A percentile compares a stretch with the other conserved stretches of the same genome.
Evolutionary conservation across 2,797 vertebrate genomes (phyloP).

Genomic region (Mormyrops attenuatus): DNA sequence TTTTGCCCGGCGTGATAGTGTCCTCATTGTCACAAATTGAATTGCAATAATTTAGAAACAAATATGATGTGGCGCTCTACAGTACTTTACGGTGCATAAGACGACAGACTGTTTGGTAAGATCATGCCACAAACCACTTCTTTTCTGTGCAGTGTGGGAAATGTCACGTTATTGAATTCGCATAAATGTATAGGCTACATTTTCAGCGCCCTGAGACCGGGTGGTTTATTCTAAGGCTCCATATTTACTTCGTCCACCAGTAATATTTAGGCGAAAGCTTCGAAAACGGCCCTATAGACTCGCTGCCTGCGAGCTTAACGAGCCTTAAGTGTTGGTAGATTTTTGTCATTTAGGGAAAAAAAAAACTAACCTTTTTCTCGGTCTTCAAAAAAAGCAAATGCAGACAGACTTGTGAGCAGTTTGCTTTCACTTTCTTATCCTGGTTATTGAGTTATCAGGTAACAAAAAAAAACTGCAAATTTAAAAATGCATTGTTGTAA

Average conservation of each 20-base stretch:
- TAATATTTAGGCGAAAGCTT: background rate
- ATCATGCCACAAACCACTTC: background rate
- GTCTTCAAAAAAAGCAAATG: conserved; percentile 19
- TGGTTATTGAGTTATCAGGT: conserved; percentile 32
- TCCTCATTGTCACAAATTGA: background rate
- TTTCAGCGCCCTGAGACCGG: background rate
- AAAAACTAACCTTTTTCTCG: conserved; percentile 20
- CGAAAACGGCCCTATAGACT: conserved; percentile 30
- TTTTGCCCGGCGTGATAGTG: background rate
- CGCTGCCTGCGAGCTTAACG: conserved; percentile 52
- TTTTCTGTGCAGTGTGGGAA: background rate
- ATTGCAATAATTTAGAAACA: background rate
- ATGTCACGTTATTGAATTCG: background rate
- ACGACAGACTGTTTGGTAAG: background rate
- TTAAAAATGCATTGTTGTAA: conserved; percentile 50
- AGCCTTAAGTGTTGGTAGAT: background rate
- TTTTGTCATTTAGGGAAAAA: background rate
- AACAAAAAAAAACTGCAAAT: conserved; percentile 48
- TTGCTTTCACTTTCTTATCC: conserved; percentile 44
- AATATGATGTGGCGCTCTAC: background rate
- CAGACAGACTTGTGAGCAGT: conserved; percentile 38
- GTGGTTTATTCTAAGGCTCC: background rate
- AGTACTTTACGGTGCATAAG: background rate
- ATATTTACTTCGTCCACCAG: background rate
- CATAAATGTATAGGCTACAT: background rate